phyloP scores from a whole-genome alignment of 2,113 vertebrate genomes.

The Macquaria ambigua region DNA sequence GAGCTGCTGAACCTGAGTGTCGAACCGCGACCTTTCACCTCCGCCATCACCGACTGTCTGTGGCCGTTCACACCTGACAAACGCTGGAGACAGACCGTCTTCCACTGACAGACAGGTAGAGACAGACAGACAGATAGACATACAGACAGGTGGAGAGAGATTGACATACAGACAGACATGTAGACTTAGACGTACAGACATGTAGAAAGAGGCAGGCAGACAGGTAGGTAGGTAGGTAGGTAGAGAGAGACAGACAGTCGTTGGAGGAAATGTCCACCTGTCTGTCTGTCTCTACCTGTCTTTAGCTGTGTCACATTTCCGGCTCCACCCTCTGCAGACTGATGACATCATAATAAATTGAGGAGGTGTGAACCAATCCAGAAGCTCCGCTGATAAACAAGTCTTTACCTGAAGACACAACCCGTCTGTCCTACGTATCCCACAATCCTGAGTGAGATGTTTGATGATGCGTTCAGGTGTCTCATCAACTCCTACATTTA shows the following conservation, averaged over 20 bases:
- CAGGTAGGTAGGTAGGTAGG: no score
- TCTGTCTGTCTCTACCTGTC: no score
- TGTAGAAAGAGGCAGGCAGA: not conserved
- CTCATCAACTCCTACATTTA: not conserved
- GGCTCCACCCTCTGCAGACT: not conserved
- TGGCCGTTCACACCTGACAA: constrained; percentile 97
- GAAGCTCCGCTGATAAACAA: not conserved
- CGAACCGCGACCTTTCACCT: constrained; percentile 88
- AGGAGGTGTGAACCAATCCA: not conserved
- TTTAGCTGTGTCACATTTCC: not conserved
- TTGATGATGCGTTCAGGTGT: not conserved
- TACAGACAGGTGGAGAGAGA: not conserved
- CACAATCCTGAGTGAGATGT: not conserved
- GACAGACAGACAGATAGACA: not conserved
- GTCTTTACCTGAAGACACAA: not conserved
- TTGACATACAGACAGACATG: not conserved
- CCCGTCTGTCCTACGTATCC: not conserved
- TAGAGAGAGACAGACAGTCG: not conserved
- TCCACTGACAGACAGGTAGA: constrained; percentile 79
- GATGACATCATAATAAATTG: not conserved
- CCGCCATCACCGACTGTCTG: constrained; percentile 90
- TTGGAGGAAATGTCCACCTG: not conserved
- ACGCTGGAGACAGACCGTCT: constrained; percentile 96
- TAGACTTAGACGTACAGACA: not conserved
- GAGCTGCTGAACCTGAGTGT: constrained; percentile 91